Percentiles rank a stretch among this genome's conserved stretches.
Conservation (phyloP, 2,888 invertebrate genomes). For the Conomelus anceps region DNA sequence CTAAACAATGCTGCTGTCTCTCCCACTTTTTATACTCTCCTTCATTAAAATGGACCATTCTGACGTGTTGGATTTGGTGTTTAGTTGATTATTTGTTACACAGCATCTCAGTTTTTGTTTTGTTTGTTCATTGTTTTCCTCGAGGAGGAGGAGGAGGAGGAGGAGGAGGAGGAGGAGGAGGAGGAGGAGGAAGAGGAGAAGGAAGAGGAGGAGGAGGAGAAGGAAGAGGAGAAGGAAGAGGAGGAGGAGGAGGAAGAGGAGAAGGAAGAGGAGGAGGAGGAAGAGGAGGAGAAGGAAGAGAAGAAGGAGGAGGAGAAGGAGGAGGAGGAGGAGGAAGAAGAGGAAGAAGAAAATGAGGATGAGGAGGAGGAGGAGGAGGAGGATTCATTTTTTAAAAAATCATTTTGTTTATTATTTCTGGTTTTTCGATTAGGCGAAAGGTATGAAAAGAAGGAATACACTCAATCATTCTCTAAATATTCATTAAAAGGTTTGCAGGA, state of each 20-base stretch:
- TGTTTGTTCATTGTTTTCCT: constrained; percentile 4
- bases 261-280: constrained; percentile 9
- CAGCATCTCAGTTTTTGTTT: background rate
- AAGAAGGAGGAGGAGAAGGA: background rate
- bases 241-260: constrained; percentile 30
- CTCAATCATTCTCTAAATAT: too few relatives aligned
- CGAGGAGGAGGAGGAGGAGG: background rate
- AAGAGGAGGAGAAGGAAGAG: background rate
- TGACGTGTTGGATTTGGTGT: background rate
- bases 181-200: constrained; percentile 27
- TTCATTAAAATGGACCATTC: background rate
- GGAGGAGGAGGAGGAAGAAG: constrained; percentile 2
- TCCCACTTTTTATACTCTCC: background rate
- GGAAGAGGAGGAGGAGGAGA: constrained; percentile 3
- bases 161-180: constrained; percentile 18
- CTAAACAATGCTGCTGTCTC: background rate
- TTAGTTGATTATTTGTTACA: too few relatives aligned
- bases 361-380: too few relatives aligned
- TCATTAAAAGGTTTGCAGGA: too few relatives aligned
- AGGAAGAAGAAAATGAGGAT: constrained; percentile 3
- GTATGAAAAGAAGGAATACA: too few relatives aligned
- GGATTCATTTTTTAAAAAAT: too few relatives aligned
- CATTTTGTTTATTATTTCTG: too few relatives aligned
- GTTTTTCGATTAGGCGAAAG: too few relatives aligned
- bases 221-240: constrained; percentile 29